Base-by-base conservation (phyloP, 2,113 vertebrate species). In the Hippocampus abdominalis region DNA sequence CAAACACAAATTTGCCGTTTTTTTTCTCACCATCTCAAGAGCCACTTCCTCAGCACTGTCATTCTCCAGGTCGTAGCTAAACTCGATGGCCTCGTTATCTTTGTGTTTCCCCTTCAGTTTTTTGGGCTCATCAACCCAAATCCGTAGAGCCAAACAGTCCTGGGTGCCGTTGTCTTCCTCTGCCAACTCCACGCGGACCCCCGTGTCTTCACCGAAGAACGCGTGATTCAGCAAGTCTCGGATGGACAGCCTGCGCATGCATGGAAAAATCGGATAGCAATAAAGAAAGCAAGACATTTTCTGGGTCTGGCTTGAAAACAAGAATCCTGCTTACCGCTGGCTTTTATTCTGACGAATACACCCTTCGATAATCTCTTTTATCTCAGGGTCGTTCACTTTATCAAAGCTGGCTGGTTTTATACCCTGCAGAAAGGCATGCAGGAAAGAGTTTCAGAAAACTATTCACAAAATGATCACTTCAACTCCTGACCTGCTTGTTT, bases 11-110 rank as follows among this genome's bases (percentile, higher is more conserved):
- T 8, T 27, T 27, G 11, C 25, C 12, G 1, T 2, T 21, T 3
- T 20, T 71, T 7, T 48, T 72, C 93, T 93, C 86, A 97, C 95
- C 96, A 98, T 98, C 87, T 98, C 96, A 18, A 93, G 90, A 2
- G 96, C 95, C 84, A 98, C 95, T 88, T 97, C 95, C 75, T 97
- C 96, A 1, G 96, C 93, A 9, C 92, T 92, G 25, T 98, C 96
- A 5, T 88, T 91, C 67, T 96, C 95, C 85, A 96, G 90, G 86
- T 96, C 90, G 42, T 97, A 98, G 87, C 94, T 96, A 87, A 98
- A 97, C 88, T 98, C 96, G n/a, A 98, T 96, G 84, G 96, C 96
- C 83, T 98, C 96, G 2, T 98, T 98, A 83, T 98, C 96, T 86
- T 98, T 97, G 89, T 97, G 95, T 60, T 98, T 98, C 29, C 96